These are phyloP conservation scores for Lasiommata megera DNA, from an alignment of 2,888 invertebrate species.

Conservation along the genomic window DNA sequence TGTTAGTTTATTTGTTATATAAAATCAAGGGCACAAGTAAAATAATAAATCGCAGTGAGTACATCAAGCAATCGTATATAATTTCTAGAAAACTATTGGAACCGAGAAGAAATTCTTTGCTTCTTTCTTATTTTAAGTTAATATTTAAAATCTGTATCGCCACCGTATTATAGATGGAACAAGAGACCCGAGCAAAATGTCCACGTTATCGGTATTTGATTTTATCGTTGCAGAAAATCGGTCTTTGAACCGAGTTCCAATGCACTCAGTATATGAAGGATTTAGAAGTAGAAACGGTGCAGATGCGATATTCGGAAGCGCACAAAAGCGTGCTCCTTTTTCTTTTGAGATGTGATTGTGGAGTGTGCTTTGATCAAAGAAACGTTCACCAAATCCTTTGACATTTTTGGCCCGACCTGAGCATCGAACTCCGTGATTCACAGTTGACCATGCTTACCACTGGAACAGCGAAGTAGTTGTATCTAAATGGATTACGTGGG, in stretches of 20 bases:
- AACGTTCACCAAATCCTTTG: not conserved
- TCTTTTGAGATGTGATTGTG: slow-evolving; percentile 16
- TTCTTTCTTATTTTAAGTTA: not conserved
- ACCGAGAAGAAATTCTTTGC: not conserved
- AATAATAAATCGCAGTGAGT: no score
- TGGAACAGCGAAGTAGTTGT: no score
- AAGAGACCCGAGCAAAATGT: slow-evolving; percentile 11
- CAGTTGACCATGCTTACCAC: no score
- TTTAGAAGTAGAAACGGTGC: slow-evolving; percentile 15
- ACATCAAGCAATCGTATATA: not conserved
- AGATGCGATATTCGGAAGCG: slow-evolving; percentile 17
- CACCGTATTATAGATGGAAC: not conserved
- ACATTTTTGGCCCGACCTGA: not conserved
- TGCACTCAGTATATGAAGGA: slow-evolving; percentile 30
- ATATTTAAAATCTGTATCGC: slow-evolving; percentile 5
- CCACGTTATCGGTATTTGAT: slow-evolving; percentile 24
- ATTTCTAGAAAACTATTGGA: not conserved
- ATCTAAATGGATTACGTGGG: no score
- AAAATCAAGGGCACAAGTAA: no score
- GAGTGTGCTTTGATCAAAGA: slow-evolving; percentile 9
- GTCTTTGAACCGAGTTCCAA: slow-evolving; percentile 25
- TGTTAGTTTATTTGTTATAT: no score
- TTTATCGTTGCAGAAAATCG: slow-evolving; percentile 27
- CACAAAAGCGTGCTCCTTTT: slow-evolving; percentile 13
- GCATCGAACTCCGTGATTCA: no score